phyloP scores from a whole-genome alignment of 2,113 vertebrate species.

The Copsychus sechellarum region DNA sequence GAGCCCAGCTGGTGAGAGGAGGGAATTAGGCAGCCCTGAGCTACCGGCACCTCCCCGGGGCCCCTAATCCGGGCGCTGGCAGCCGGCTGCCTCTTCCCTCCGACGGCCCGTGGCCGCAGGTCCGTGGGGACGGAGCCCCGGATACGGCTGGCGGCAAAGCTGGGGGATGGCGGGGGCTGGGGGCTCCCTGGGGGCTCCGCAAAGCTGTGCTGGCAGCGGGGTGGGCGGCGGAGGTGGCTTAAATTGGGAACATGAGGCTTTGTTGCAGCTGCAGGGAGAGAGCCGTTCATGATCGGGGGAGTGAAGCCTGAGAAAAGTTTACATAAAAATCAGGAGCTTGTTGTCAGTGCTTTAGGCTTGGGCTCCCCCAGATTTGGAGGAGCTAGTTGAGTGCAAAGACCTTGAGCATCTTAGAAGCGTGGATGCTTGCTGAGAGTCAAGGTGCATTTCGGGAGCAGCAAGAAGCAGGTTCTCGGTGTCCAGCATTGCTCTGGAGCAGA shows the following conservation, averaged over 20 bases:
- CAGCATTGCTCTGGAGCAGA: not conserved
- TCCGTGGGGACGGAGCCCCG: slow-evolving; percentile 50
- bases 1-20: slow-evolving; percentile 75
- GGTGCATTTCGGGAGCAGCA: not conserved
- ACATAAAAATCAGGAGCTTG: not conserved
- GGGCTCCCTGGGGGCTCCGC: not conserved
- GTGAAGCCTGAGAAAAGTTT: not conserved
- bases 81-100: slow-evolving; percentile 63
- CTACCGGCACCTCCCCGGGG: slow-evolving; percentile 59
- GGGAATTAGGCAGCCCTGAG: slow-evolving; percentile 71
- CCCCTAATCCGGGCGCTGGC: slow-evolving; percentile 67
- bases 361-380: not conserved
- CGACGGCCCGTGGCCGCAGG: slow-evolving; percentile 61
- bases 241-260: slow-evolving; percentile 5
- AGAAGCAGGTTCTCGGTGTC: not conserved
- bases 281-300: not conserved
- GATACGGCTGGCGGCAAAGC: not conserved
- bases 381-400: not conserved
- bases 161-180: not conserved
- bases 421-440: not conserved
- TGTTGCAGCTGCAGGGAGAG: not conserved
- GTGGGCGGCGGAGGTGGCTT: not conserved
- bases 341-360: not conserved
- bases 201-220: not conserved
- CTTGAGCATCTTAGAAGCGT: not conserved